Percentiles rank a stretch among this genome's conserved stretches.
phyloP scores from a whole-genome alignment of 2,888 invertebrate species.

The Bembecia ichneumoniformis region DNA sequence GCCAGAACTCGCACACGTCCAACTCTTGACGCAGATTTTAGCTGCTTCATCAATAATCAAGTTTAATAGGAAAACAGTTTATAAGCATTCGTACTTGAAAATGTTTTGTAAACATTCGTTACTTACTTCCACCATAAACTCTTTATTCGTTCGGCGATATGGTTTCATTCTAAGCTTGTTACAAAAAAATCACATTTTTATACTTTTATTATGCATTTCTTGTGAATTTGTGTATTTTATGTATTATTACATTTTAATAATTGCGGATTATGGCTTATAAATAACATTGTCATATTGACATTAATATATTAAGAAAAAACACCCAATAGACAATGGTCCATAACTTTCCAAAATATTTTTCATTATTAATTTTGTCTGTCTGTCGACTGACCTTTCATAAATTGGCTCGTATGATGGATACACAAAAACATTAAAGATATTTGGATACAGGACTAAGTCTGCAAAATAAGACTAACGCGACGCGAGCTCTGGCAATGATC shows the following conservation, averaged over 20 bases:
- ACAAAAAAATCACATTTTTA: background rate
- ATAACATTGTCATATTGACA: too few species aligned
- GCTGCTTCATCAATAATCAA: slow-evolving; percentile 25
- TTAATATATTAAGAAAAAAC: too few species aligned
- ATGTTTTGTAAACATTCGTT: slow-evolving; percentile 1
- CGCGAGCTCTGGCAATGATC: too few species aligned
- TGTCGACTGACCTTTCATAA: too few species aligned
- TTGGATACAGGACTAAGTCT: too few species aligned
- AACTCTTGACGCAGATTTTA: slow-evolving; percentile 44
- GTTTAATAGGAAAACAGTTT: background rate
- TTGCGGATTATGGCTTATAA: too few species aligned
- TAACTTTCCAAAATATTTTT: too few species aligned
- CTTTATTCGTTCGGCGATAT: slow-evolving; percentile 53
- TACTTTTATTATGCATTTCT: background rate
- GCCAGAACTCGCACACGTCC: slow-evolving; percentile 39
- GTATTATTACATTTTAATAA: background rate
- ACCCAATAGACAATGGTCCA: too few species aligned
- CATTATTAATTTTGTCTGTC: too few species aligned
- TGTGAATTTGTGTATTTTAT: background rate
- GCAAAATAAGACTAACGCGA: too few species aligned
- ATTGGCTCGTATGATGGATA: too few species aligned
- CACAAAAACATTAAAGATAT: too few species aligned
- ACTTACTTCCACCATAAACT: slow-evolving; percentile 55
- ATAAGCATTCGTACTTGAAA: background rate
- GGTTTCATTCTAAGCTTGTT: slow-evolving; percentile 43